These are phyloP conservation scores for Drosophila sechellia DNA, from an alignment of 1,140 invertebrate species.

Conservation along the genomic window DNA sequence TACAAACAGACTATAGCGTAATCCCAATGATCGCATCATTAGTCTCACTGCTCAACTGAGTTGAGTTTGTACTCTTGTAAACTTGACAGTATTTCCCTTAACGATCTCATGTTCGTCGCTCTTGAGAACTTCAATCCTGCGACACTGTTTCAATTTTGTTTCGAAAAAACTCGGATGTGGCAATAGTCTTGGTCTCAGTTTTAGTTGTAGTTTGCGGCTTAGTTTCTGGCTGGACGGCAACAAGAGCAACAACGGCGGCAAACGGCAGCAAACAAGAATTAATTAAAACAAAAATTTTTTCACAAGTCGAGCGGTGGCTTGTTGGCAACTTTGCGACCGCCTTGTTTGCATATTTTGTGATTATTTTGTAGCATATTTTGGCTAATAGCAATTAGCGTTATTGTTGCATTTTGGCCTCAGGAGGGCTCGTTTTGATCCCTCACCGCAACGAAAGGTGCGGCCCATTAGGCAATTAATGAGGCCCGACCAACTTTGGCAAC, in stretches of 20 bases:
- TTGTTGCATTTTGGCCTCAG: conserved; percentile 45
- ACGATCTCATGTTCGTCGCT: no score
- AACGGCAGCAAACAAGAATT: conserved; percentile 57
- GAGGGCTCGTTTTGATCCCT: conserved; percentile 13
- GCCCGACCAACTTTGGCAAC: conserved; percentile 50
- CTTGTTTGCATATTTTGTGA: conserved; percentile 78
- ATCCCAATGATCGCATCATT: conserved; percentile 25
- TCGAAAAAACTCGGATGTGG: conserved; percentile 33
- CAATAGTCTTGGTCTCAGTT: conserved; percentile 28
- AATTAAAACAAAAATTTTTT: conserved; percentile 73
- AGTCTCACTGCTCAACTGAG: conserved; percentile 38
- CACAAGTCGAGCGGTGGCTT: conserved; percentile 51
- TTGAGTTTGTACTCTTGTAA: conserved; percentile 1
- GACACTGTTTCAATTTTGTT: conserved; percentile 18
- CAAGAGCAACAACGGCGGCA: conserved; percentile 25
- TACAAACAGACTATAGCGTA: conserved; percentile 5
- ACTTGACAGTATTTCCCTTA: conserved; percentile 30
- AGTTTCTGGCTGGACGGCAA: neutral
- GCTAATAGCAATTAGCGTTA: conserved; percentile 73
- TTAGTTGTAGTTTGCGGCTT: conserved; percentile 11
- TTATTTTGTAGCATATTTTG: conserved; percentile 70
- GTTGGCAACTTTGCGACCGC: conserved; percentile 62
- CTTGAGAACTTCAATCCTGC: conserved; percentile 47
- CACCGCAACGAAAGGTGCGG: conserved; percentile 50
- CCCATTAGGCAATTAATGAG: conserved; percentile 79